Evolutionary conservation across 2,888 invertebrate genomes (phyloP).

Genomic region (Gisinianus flammeolus): DNA sequence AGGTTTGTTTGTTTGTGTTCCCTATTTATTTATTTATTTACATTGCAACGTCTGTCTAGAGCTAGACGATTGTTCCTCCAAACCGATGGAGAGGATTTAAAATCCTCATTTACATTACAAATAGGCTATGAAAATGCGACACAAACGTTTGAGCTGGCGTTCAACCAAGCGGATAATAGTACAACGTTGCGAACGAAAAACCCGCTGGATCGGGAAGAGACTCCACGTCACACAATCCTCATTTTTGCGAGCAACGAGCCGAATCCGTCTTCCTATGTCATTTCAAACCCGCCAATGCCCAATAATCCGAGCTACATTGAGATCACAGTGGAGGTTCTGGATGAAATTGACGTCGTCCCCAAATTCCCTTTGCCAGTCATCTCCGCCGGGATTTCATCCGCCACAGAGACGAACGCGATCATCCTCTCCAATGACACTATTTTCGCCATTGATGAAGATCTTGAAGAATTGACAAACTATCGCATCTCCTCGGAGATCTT

Average conservation of each 20-base stretch:
- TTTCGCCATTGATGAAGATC: slow-evolving; percentile 31
- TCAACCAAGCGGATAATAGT: not conserved
- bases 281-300: not conserved
- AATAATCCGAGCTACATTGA: slow-evolving; percentile 25
- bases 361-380: slow-evolving; percentile 65
- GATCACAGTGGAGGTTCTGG: slow-evolving; percentile 65
- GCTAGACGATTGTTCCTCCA: slow-evolving; percentile 9
- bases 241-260: slow-evolving; percentile 42
- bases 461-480: slow-evolving; percentile 29
- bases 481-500: slow-evolving; percentile 20
- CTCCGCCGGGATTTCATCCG: slow-evolving; percentile 40
- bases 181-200: not conserved
- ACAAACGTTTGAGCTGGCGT: slow-evolving; percentile 4
- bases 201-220: not conserved
- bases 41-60: not conserved
- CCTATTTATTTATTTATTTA: not conserved
- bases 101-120: not conserved
- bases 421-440: slow-evolving; percentile 18
- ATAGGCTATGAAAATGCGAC: no score
- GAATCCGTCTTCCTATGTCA: not conserved
- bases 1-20: slow-evolving; percentile 24
- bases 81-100: not conserved
- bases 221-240: slow-evolving; percentile 37
- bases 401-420: not conserved
- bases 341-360: slow-evolving; percentile 72